These are phyloP conservation scores for Lepus europaeus DNA, from an alignment of 2,113 vertebrate species.

Conservation along the genomic window DNA sequence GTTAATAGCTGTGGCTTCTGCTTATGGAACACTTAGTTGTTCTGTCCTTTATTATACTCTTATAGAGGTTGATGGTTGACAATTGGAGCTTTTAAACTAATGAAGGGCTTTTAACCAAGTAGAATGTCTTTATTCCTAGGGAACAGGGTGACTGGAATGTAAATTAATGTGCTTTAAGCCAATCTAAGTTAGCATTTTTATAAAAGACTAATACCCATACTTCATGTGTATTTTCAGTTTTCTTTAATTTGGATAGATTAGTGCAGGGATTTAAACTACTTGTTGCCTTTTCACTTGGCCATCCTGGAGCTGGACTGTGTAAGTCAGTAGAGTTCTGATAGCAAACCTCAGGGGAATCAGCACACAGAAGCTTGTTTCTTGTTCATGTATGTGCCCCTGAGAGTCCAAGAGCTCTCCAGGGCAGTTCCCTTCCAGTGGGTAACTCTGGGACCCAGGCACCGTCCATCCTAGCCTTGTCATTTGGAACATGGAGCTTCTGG, in stretches of 20 bases:
- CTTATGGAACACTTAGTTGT: conserved; percentile 72
- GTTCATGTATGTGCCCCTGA: neutral
- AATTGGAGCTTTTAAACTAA: conserved; percentile 82
- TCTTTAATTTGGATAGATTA: conserved; percentile 70
- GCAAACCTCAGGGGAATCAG: neutral
- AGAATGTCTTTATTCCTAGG: conserved; percentile 74
- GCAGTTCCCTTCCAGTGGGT: neutral
- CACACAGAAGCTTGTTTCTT: neutral
- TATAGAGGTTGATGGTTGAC: conserved; percentile 72
- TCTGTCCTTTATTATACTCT: conserved; percentile 65
- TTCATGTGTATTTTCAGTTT: conserved; percentile 78
- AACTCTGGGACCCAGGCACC: neutral
- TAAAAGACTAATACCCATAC: conserved; percentile 71
- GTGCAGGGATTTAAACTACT: conserved; percentile 49
- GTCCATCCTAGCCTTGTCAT: neutral
- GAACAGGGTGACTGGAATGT: conserved; percentile 56
- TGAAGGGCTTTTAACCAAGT: conserved; percentile 75
- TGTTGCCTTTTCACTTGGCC: conserved; percentile 27
- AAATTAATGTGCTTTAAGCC: conserved; percentile 70
- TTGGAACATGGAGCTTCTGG: neutral
- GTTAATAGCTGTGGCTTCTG: conserved; percentile 65
- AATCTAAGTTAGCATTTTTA: conserved; percentile 73
- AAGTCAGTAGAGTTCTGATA: neutral
- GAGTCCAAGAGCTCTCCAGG: neutral
- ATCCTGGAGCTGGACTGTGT: neutral